Conservation (phyloP, 1,140 invertebrate genomes). For the Saccostrea echinata region DNA sequence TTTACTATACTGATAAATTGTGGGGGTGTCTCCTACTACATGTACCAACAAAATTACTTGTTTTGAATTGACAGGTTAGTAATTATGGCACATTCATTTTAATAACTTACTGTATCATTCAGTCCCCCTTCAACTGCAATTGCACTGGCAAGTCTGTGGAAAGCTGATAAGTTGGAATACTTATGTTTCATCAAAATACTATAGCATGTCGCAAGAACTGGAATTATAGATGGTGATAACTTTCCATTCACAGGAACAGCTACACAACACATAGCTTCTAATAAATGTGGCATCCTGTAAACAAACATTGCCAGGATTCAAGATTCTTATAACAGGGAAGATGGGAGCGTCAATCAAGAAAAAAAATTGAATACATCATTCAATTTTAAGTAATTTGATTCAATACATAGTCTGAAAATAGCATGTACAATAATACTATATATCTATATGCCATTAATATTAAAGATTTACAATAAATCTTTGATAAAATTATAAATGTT, state of each 20-base stretch:
- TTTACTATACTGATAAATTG: slow-evolving; percentile 14
- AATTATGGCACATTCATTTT: background rate
- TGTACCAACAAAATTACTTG: background rate
- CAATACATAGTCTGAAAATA: slow-evolving; percentile 6
- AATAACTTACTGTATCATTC: slow-evolving; percentile 12
- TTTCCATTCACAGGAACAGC: slow-evolving; percentile 6
- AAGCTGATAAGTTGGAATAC: slow-evolving; percentile 12
- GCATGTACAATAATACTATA: background rate
- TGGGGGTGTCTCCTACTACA: background rate
- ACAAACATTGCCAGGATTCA: slow-evolving; percentile 3
- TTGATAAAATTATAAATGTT: background rate
- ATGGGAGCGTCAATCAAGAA: background rate
- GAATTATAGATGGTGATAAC: slow-evolving; percentile 5
- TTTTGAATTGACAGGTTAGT: background rate
- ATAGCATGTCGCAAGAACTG: slow-evolving; percentile 2
- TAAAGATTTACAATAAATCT: slow-evolving; percentile 2
- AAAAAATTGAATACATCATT: background rate
- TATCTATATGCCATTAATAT: background rate
- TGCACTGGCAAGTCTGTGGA: slow-evolving; percentile 6
- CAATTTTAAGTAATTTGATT: background rate
- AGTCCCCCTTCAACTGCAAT: slow-evolving; percentile 22
- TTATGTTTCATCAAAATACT: slow-evolving; percentile 16
- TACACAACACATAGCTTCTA: slow-evolving; percentile 25
- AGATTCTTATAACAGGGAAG: slow-evolving; percentile 12
- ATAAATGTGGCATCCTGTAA: slow-evolving; percentile 29